Percentiles rank a stretch among this genome's conserved stretches.
These are phyloP conservation scores for Bradypodion ventrale DNA, from an alignment of 2,797 vertebrate species.

Conservation along the genomic window DNA sequence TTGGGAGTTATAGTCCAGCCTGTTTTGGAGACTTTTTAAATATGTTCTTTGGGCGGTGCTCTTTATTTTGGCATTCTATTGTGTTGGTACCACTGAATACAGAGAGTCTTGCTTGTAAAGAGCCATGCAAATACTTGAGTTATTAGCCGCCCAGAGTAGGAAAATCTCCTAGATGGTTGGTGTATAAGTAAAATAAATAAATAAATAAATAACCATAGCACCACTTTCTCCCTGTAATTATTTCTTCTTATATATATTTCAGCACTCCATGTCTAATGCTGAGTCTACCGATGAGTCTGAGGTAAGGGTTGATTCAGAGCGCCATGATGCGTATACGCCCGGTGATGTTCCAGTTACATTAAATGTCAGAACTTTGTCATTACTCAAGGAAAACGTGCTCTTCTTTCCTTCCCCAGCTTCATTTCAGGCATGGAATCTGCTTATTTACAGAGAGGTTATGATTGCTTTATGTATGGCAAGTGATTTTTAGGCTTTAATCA, in stretches of 20 bases:
- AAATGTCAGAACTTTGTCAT: constrained; percentile 9
- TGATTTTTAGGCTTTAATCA: constrained; percentile 4
- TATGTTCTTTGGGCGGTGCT: not conserved
- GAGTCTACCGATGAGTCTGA: constrained; percentile 96
- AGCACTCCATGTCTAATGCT: constrained; percentile 84
- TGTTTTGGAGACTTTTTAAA: not conserved
- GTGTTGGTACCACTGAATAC: not conserved
- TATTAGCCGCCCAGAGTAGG: no score
- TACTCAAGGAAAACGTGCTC: not conserved
- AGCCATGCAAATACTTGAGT: not conserved
- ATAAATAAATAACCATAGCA: no score
- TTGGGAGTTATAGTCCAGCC: not conserved
- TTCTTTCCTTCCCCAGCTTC: not conserved
- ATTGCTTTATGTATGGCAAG: not conserved
- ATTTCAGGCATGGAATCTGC: constrained; percentile 26
- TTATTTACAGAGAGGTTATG: constrained; percentile 18
- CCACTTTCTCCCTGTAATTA: constrained; percentile 22
- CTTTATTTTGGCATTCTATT: not conserved
- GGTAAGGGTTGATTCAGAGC: constrained; percentile 77
- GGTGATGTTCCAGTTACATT: not conserved
- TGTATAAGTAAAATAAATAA: no score
- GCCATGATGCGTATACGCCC: not conserved
- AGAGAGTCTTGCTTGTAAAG: not conserved
- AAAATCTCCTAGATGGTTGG: no score
- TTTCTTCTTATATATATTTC: constrained; percentile 57